Base-by-base conservation (phyloP, 1,140 invertebrate species). In the Triops longicaudatus region DNA sequence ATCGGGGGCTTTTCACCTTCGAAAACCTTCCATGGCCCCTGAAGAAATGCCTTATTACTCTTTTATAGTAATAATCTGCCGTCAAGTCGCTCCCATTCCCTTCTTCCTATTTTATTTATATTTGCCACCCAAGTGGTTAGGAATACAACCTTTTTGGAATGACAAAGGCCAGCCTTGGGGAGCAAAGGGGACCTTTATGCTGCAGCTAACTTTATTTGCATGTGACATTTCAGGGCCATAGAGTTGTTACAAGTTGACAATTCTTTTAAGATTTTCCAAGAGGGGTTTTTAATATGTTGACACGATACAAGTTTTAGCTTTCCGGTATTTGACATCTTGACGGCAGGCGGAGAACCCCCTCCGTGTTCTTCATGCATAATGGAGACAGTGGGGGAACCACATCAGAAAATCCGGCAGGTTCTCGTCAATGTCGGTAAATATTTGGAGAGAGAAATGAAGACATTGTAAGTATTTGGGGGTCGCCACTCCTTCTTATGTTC, bases 371-470 rank as follows among this genome's bases (percentile, higher is more conserved):
- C 50, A 63, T 63, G 50, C 50, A 63, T 63, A 63, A 63, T 63
- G 50, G 50, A 63, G 50, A 63, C 50, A 22, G 50, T 63, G 10
- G 50, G 43, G 50, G 31, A 37, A n/a, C 50, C 50, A 22, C 14
- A n/a, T n/a, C n/a, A 22, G 50, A n/a, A 63, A 63, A 63, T 6
- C n/a, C 50, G 22, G 50, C 50, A 63, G 50, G 50, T 63, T 63
- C 50, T n/a, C 22, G 50, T 63, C 50, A 63, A 22, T 22, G 17
- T 63, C 50, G 50, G 22, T 63, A 63, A 63, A 63, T 63, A 63
- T 63, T 63, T 63, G 50, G 50, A 63, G 22, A 63, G n/a, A 63
- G 50, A 63, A 63, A 63, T 22, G 50, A n/a, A 22, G 50, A 63
- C 50, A 63, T 17, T 63, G 50, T 22, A 63, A 22, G 14, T 37